Percentiles rank a stretch among this genome's conserved stretches.
phyloP scores from a whole-genome alignment of 1,140 invertebrate genomes.

The Conopomorpha cramerella region DNA sequence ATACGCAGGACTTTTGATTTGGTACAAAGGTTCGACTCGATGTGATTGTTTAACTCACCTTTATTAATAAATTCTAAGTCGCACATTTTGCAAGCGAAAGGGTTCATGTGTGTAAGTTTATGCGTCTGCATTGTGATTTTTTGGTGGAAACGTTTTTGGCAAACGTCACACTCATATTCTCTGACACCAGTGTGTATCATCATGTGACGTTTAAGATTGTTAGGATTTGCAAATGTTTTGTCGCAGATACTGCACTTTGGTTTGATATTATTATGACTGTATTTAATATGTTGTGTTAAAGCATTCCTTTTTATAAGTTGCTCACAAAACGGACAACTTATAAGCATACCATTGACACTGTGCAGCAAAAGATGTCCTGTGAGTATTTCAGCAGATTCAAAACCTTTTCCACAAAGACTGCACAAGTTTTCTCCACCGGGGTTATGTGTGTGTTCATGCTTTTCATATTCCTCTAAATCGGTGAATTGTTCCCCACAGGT shows the following conservation, averaged over 20 bases:
- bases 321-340: slow-evolving; percentile 54
- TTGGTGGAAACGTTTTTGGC: slow-evolving; percentile 47
- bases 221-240: slow-evolving; percentile 63
- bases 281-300: slow-evolving; percentile 57
- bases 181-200: slow-evolving; percentile 61
- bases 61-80: slow-evolving; percentile 35
- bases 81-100: slow-evolving; percentile 36
- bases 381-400: slow-evolving; percentile 68
- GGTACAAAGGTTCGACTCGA: slow-evolving; percentile 28
- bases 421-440: slow-evolving; percentile 45
- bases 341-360: slow-evolving; percentile 29
- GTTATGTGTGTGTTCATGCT: slow-evolving; percentile 47
- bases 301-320: slow-evolving; percentile 45
- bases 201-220: slow-evolving; percentile 65
- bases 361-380: slow-evolving; percentile 69
- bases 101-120: slow-evolving; percentile 38
- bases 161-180: slow-evolving; percentile 61
- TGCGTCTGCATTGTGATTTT: slow-evolving; percentile 58
- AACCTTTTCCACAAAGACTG: slow-evolving; percentile 56
- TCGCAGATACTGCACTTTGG: slow-evolving; percentile 61
- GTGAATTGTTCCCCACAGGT: slow-evolving; percentile 50
- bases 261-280: slow-evolving; percentile 48
- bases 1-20: slow-evolving; percentile 27
- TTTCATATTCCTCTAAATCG: slow-evolving; percentile 38
- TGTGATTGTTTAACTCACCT: slow-evolving; percentile 20